A percentile compares a stretch with the other conserved stretches of the same genome.
phyloP scores from a whole-genome alignment of 2,888 invertebrate genomes.

The Sarcophaga caerulescens region DNA sequence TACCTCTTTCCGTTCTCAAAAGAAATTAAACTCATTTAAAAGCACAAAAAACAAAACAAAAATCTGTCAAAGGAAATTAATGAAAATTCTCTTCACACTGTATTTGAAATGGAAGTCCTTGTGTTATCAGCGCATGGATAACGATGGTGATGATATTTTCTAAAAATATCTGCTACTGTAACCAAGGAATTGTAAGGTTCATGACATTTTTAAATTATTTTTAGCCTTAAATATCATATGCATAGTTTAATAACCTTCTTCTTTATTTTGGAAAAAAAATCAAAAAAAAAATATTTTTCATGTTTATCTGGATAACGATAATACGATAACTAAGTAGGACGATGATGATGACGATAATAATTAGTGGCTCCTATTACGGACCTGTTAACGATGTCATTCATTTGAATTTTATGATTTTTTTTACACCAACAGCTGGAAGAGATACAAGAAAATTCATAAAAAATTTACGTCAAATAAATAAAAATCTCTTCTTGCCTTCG shows the following conservation, averaged over 20 bases:
- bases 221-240: background rate
- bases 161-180: no score
- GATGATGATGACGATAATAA: background rate
- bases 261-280: background rate
- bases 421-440: background rate
- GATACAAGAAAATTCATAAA: background rate
- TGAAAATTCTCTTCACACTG: no score
- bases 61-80: no score
- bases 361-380: background rate
- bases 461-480: background rate
- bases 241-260: background rate
- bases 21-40: no score
- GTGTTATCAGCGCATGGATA: no score
- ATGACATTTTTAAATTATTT: no score
- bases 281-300: background rate
- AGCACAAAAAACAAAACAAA: no score
- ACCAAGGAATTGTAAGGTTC: no score
- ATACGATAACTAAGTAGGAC: no score
- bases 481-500: background rate
- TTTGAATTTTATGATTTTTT: background rate
- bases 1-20: no score
- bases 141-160: no score
- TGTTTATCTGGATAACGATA: background rate
- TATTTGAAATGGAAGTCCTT: no score
- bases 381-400: background rate